These are phyloP conservation scores for Tupaia tana DNA, from an alignment of 2,113 vertebrate genomes.

Conservation along the genomic window DNA sequence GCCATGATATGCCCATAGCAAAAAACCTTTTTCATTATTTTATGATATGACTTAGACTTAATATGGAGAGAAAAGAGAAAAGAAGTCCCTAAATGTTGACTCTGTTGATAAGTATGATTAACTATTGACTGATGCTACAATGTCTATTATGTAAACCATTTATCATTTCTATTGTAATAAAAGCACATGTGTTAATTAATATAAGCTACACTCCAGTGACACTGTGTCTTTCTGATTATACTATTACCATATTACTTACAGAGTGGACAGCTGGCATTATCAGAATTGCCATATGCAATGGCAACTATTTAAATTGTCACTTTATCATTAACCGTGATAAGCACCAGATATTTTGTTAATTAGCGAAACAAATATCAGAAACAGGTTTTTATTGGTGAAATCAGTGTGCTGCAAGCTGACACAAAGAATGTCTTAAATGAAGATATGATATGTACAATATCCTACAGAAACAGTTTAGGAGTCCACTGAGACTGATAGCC, in stretches of 20 bases:
- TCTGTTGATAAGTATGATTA: background rate
- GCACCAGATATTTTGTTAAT: background rate
- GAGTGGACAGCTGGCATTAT: background rate
- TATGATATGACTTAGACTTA: too few species aligned
- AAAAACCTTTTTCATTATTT: too few species aligned
- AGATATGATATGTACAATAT: background rate
- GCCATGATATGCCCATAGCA: too few species aligned
- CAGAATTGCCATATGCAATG: background rate
- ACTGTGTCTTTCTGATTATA: background rate
- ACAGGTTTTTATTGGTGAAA: background rate
- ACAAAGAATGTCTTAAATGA: background rate
- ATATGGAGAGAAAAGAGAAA: background rate
- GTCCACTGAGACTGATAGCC: background rate
- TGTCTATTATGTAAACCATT: background rate
- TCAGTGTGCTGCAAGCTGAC: background rate
- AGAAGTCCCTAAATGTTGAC: background rate
- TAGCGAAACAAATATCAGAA: background rate
- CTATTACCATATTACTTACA: background rate
- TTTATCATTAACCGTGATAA: background rate
- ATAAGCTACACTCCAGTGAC: background rate
- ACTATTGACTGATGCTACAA: background rate
- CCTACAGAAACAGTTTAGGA: background rate
- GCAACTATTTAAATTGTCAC: background rate
- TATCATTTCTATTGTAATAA: background rate
- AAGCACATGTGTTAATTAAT: background rate